A percentile compares a stretch with the other conserved stretches of the same genome.
Conservation (phyloP, 2,888 invertebrate species). For the Caenorhabditis uteleia region DNA sequence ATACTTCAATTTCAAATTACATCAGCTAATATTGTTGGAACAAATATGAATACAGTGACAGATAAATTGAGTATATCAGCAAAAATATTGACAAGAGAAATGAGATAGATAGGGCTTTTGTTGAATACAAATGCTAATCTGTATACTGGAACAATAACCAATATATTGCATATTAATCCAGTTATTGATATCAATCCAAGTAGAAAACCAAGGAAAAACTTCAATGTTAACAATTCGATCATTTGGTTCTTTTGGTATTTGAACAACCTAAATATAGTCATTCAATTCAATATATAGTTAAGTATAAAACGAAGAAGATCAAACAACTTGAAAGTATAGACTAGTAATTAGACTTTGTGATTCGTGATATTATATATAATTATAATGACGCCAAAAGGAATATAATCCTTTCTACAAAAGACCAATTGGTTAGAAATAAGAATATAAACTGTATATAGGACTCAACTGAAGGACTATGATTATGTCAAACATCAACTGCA, state of each 20-base stretch:
- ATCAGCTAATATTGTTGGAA: slow-evolving; percentile 4
- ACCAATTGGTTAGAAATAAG: too few species aligned
- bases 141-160: slow-evolving; percentile 15
- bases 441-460: too few species aligned
- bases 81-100: slow-evolving; percentile 15
- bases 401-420: too few species aligned
- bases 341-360: too few species aligned
- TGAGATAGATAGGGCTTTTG: slow-evolving; percentile 21
- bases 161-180: slow-evolving; percentile 7
- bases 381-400: slow-evolving; percentile 9
- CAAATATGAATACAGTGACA: slow-evolving; percentile 4
- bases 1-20: not conserved
- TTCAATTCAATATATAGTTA: not conserved
- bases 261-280: not conserved
- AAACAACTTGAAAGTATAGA: not conserved
- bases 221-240: slow-evolving; percentile 7
- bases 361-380: slow-evolving; percentile 15
- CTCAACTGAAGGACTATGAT: too few species aligned
- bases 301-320: not conserved
- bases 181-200: slow-evolving; percentile 12
- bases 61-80: slow-evolving; percentile 10
- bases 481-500: too few species aligned
- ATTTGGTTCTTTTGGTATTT: too few species aligned
- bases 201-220: slow-evolving; percentile 12
- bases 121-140: slow-evolving; percentile 8